Base-by-base conservation (phyloP, 2,797 vertebrate genomes). In the Syngnathus acus region DNA sequence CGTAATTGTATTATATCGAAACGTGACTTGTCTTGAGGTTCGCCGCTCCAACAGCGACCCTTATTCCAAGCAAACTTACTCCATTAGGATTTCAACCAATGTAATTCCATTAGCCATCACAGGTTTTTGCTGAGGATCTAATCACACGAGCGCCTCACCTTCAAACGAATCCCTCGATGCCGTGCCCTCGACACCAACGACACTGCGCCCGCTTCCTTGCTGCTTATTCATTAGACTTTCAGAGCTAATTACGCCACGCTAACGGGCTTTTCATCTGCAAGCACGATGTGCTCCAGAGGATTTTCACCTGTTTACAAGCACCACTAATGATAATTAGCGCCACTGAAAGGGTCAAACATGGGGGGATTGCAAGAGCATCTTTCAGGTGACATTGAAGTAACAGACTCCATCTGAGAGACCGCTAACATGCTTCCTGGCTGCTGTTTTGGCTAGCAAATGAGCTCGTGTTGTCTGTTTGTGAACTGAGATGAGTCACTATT, bases 251-350 rank as follows among this genome's bases (percentile, higher is more conserved):
- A 62, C 11, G 8, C 40, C 60, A 21, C 64, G 68, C 68, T 72
- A 57, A 55, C 26, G 26, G 60, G 40, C 60, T 62, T 62, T 62
- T 62, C 42, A 62, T 62, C 11, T 45, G 42, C 42, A 17, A 62
- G 40, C 42, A 17, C 2, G 42, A 26, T 45, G 42, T 16, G 58
- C 58, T 10, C 17, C 38, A 21, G 17, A 42, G 38, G 40, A 62
- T 45, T 62, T 62, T 45, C 60, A 62, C 60, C 42, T 62, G 42
- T 62, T 62, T 62, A 62, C 60, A 45, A 61, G 59, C 13, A 26
- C 21, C 11, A 14, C 42, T 62, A 62, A 62, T 62, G 60, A 14
- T 62, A 45, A 45, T 62, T 62, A 62, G 21, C 60, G 17, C 42
- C 13, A 17, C n/a, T 23, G 40, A 45, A 62, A 45, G 42, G 60